Evolutionary conservation across 2,113 vertebrate species (phyloP).

Genomic region (Dicaeum eximium): DNA sequence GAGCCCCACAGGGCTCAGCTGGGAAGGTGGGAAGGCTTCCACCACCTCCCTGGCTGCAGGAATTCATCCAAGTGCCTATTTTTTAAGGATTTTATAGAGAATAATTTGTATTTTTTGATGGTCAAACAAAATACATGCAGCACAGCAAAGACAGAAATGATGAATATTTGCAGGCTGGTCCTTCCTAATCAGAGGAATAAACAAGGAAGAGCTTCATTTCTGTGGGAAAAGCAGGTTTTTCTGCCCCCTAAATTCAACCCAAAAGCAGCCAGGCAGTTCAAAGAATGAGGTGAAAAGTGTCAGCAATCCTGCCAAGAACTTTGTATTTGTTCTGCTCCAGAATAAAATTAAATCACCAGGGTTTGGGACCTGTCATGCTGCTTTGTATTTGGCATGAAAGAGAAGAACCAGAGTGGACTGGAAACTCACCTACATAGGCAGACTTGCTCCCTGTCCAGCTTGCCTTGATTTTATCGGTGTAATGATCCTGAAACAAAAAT

Average conservation of each 20-base stretch:
- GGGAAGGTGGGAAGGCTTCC: neutral
- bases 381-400: neutral
- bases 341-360: neutral
- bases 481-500: slow-evolving; percentile 28
- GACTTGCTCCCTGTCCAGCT: neutral
- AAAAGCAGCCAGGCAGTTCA: neutral
- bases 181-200: neutral
- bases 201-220: neutral
- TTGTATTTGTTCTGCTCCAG: neutral
- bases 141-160: neutral
- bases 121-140: fast-evolving
- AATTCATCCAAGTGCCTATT: neutral
- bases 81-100: neutral
- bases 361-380: neutral
- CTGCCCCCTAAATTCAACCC: neutral
- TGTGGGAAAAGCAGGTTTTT: neutral
- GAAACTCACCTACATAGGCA: slow-evolving; percentile 53
- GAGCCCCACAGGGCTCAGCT: neutral
- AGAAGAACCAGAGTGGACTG: neutral
- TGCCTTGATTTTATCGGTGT: neutral
- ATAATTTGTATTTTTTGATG: neutral
- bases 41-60: neutral
- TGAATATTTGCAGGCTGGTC: neutral
- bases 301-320: neutral
- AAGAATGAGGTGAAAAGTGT: neutral